These are phyloP conservation scores for Syncerus caffer DNA, from an alignment of 2,797 vertebrate genomes.

Conservation along the genomic window DNA sequence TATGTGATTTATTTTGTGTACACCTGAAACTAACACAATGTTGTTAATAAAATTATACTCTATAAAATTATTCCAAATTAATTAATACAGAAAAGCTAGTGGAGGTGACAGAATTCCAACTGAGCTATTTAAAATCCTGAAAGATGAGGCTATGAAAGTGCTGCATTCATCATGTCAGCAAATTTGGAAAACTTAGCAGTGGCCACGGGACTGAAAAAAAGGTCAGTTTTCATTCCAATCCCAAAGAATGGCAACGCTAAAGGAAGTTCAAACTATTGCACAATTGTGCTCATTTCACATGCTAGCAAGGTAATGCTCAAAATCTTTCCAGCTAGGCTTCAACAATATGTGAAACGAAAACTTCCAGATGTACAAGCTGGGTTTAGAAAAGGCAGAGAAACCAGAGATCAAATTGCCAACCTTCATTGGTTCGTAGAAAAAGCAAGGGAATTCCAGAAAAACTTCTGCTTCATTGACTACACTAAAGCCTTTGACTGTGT, in stretches of 20 bases:
- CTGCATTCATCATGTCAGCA: neutral
- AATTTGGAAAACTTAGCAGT: neutral
- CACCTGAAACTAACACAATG: neutral
- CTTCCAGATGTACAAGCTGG: neutral
- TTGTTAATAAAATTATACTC: neutral
- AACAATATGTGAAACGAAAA: neutral
- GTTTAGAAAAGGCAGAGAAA: neutral
- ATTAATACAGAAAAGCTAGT: neutral
- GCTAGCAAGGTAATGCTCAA: neutral
- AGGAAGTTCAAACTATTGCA: neutral
- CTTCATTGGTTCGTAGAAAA: neutral
- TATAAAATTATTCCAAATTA: neutral
- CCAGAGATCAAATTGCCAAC: neutral
- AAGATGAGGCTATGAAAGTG: neutral
- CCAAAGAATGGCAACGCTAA: neutral
- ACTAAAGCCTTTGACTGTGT: neutral
- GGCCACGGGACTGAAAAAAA: neutral
- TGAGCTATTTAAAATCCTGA: neutral
- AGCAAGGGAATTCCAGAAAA: neutral
- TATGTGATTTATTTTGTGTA: neutral
- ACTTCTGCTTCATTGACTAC: neutral
- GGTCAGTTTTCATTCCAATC: neutral
- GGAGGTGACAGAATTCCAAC: neutral
- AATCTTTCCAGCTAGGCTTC: neutral
- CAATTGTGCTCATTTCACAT: neutral